Conservation (phyloP, 2,888 invertebrate genomes). For the Eupithecia inturbata region DNA sequence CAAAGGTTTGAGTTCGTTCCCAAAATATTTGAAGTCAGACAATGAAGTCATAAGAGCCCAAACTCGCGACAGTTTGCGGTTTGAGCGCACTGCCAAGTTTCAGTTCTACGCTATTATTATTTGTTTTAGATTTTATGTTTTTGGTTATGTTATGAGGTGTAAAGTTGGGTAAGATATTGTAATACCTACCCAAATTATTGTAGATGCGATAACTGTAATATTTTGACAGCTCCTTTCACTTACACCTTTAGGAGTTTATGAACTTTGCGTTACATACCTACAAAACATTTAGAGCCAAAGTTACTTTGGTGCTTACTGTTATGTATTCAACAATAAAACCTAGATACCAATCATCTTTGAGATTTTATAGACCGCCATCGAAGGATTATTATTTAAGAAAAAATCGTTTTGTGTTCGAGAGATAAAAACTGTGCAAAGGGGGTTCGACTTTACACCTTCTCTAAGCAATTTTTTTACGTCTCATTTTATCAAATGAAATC, state of each 20-base stretch:
- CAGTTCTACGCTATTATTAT: background rate
- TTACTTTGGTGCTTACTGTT: no score
- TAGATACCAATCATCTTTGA: background rate
- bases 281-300: background rate
- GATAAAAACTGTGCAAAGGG: background rate
- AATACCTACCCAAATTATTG: constrained; percentile 1
- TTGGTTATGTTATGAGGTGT: constrained; percentile 1
- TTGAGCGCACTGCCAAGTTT: background rate
- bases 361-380: background rate
- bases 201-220: background rate
- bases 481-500: constrained; percentile 41
- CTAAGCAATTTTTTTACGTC: constrained; percentile 30
- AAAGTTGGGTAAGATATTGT: constrained; percentile 5
- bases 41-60: background rate
- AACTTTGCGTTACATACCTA: background rate
- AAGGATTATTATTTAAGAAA: background rate
- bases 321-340: background rate
- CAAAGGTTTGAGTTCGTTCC: background rate
- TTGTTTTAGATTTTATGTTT: background rate
- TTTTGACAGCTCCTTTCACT: constrained; percentile 1
- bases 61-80: background rate
- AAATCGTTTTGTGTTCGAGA: background rate
- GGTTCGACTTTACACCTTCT: background rate
- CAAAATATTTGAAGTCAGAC: background rate
- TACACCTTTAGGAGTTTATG: background rate